Evolutionary conservation across 2,797 vertebrate species (phyloP), one percentile per base, ranked within the genome.

Genomic region (Gobionotothen gibberifrons): DNA sequence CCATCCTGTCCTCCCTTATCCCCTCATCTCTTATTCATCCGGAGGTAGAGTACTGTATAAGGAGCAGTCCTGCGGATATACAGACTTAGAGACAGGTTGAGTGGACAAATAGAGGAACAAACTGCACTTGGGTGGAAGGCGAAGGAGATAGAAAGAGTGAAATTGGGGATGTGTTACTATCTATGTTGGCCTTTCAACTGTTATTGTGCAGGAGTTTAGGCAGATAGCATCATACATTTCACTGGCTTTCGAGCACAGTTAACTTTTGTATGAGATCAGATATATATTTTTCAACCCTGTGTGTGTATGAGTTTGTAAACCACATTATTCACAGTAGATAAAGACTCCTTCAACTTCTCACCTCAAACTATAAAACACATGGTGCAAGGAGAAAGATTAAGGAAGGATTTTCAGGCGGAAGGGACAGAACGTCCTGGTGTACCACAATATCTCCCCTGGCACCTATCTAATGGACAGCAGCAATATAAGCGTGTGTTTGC

Each of bases 1-100:
- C 74, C 21, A 17, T 76, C 76, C 61, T 74, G 79, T 74, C 55
- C 78, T 52, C 61, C 56, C 72, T 79, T 76, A 72, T 83, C 76
- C 57, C 74, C 76, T 87, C 90, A 94, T 94, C 63, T 90, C 85
- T 94, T 90, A 94, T 95, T 93, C 74, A 94, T 88, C 55, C 10
- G 3, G 13, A 46, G 75, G 74, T 57, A 84, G 89, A 90, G 87
- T 90, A 86, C 84, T 91, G 90, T 91, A 93, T 93, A 93, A 93
- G 89, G 73, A 82, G 85, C 83, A 80, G 82, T 71, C 88, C 81
- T 85, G 85, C 49, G 29, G 65, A 87, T 65, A 75, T 83, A 87
- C 59, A 14, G 76, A 86, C 65, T 86, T 86, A 85, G 63, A 72
- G 80, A 75, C 69, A 76, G 72, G 66, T 74, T 67, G 46, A 70